Evolutionary conservation across 1,140 invertebrate species (phyloP).

Genomic region (Oreohelix idahoensis): DNA sequence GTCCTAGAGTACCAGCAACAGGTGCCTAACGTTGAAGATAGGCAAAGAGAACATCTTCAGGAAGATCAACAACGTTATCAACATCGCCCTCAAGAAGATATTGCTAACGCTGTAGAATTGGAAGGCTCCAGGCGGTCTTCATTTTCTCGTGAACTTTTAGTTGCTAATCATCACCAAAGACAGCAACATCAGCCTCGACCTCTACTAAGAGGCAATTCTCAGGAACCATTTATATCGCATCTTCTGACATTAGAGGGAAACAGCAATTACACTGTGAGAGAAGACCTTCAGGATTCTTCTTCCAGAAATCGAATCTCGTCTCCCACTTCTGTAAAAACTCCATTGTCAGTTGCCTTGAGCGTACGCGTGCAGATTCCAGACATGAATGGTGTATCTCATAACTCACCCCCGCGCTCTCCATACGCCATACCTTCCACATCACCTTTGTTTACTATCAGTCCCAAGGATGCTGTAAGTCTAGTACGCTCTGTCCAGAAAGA

Average conservation of each 20-base stretch:
- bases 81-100: neutral
- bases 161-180: too few species aligned
- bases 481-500: slow-evolving; percentile 49
- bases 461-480: slow-evolving; percentile 49
- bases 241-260: neutral
- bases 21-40: neutral
- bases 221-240: neutral
- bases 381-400: neutral
- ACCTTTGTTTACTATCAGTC: slow-evolving; percentile 56
- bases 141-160: too few species aligned
- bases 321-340: neutral
- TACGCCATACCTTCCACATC: neutral
- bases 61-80: neutral
- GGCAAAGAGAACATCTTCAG: neutral
- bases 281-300: neutral
- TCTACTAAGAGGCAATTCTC: neutral
- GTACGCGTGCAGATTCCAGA: neutral
- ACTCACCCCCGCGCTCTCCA: neutral
- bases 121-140: neutral
- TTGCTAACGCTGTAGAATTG: neutral
- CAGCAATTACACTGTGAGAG: neutral
- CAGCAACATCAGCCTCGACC: neutral
- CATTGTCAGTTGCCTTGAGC: neutral
- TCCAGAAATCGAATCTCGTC: neutral
- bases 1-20: neutral